Conservation (phyloP, 2,113 vertebrate genomes). For the Sinocyclocheilus rhinocerous region DNA sequence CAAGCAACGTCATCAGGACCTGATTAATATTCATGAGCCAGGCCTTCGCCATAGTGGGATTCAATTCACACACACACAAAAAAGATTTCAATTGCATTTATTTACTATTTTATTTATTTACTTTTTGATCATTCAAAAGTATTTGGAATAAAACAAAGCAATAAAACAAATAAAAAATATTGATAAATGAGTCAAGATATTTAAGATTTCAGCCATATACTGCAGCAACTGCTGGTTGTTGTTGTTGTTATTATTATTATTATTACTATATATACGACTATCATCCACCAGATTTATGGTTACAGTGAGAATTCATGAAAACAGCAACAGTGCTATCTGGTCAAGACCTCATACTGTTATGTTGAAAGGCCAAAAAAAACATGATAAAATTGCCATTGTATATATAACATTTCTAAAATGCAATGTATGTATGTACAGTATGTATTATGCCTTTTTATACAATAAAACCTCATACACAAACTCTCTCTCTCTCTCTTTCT, state of each 20-base stretch:
- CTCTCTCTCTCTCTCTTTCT: too few species aligned
- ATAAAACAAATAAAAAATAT: neutral
- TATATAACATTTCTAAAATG: too few species aligned
- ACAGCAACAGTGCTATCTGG: constrained; percentile 14
- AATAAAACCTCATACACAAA: too few species aligned
- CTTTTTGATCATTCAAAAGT: neutral
- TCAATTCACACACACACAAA: neutral
- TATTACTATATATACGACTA: neutral
- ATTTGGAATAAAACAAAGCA: neutral
- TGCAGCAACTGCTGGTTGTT: neutral
- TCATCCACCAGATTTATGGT: neutral
- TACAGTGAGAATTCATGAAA: neutral
- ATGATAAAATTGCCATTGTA: too few species aligned
- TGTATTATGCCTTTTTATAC: too few species aligned
- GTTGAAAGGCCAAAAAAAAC: neutral
- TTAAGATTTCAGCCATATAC: neutral
- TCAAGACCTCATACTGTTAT: neutral
- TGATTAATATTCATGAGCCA: constrained; percentile 9
- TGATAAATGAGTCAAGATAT: neutral
- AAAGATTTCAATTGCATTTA: neutral
- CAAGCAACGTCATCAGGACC: neutral
- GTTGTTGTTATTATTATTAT: too few species aligned
- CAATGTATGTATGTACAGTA: too few species aligned
- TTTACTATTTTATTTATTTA: neutral
- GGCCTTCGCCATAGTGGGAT: neutral